A percentile compares a stretch with the other conserved stretches of the same genome.
These are phyloP conservation scores for Apamea monoglypha DNA, from an alignment of 2,888 invertebrate species.

Conservation along the genomic window DNA sequence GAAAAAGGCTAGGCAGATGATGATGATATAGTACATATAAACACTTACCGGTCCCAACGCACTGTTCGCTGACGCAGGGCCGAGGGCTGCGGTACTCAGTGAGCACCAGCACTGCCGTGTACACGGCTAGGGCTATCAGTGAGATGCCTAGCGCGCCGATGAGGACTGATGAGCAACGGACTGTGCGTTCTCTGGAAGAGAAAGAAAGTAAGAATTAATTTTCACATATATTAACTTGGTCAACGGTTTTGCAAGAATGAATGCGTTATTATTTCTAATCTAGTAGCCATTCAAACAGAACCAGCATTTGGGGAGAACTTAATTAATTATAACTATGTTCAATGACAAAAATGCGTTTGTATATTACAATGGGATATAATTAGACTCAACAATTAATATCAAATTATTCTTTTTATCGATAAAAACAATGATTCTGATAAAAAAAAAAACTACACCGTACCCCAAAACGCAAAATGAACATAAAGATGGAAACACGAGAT, in stretches of 20 bases:
- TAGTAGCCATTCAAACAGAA: not conserved
- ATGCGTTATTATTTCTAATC: not conserved
- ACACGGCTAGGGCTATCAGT: constrained; percentile 86
- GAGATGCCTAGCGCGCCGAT: constrained; percentile 88
- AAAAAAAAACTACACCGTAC: not conserved
- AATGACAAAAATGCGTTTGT: not conserved
- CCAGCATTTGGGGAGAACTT: not conserved
- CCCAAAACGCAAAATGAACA: not conserved
- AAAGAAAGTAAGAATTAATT: constrained; percentile 38
- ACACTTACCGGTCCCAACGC: constrained; percentile 91
- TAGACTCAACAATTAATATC: too few species aligned
- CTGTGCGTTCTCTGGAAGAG: constrained; percentile 84
- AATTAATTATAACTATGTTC: not conserved
- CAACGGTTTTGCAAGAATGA: not conserved
- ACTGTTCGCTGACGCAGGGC: constrained; percentile 91
- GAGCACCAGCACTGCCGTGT: constrained; percentile 86
- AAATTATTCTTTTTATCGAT: too few species aligned
- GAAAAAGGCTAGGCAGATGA: not conserved
- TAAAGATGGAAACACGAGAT: constrained; percentile 1
- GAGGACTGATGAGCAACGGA: constrained; percentile 87
- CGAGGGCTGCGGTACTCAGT: constrained; percentile 83
- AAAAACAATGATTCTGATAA: not conserved
- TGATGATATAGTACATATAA: not conserved
- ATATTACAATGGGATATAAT: not conserved
- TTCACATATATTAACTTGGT: not conserved